phyloP scores from a whole-genome alignment of 2,888 invertebrate genomes.

The Drosophila testacea region DNA sequence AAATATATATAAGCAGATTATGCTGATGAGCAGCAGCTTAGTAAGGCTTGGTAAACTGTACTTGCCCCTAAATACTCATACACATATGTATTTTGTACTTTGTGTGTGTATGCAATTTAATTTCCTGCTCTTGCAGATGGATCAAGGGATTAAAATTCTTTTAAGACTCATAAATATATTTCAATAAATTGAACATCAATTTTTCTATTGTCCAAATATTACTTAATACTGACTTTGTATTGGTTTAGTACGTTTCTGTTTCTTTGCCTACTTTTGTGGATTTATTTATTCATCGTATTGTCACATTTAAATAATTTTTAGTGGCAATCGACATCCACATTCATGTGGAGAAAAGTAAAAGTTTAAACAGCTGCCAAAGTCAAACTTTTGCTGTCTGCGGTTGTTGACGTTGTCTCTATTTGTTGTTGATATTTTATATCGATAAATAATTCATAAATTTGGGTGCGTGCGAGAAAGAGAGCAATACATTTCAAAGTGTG shows the following conservation, averaged over 20 bases:
- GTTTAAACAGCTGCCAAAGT: slow-evolving; percentile 64
- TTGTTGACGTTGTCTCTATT: slow-evolving; percentile 28
- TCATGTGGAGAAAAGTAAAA: slow-evolving; percentile 20
- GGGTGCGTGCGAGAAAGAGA: slow-evolving; percentile 14
- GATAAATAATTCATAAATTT: slow-evolving; percentile 77
- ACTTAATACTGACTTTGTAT: too few relatives aligned
- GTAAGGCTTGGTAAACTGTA: slow-evolving; percentile 22
- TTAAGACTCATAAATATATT: not conserved
- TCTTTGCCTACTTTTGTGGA: not conserved
- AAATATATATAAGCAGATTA: slow-evolving; percentile 52
- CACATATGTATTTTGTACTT: slow-evolving; percentile 1
- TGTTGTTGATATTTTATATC: slow-evolving; percentile 45
- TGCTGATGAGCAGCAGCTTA: slow-evolving; percentile 52
- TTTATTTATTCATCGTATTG: slow-evolving; percentile 2
- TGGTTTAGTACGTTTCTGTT: not conserved
- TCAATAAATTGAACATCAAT: not conserved
- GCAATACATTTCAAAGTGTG: slow-evolving; percentile 17
- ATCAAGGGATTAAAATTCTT: not conserved
- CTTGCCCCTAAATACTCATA: not conserved
- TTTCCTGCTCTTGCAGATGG: slow-evolving; percentile 19
- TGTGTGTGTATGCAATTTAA: slow-evolving; percentile 20
- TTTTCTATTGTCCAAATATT: not conserved
- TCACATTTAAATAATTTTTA: slow-evolving; percentile 30
- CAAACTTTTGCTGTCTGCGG: slow-evolving; percentile 48
- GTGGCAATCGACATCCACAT: slow-evolving; percentile 26